Base-by-base conservation (phyloP, 2,888 invertebrate species). In the Stenichneumon culpator region DNA sequence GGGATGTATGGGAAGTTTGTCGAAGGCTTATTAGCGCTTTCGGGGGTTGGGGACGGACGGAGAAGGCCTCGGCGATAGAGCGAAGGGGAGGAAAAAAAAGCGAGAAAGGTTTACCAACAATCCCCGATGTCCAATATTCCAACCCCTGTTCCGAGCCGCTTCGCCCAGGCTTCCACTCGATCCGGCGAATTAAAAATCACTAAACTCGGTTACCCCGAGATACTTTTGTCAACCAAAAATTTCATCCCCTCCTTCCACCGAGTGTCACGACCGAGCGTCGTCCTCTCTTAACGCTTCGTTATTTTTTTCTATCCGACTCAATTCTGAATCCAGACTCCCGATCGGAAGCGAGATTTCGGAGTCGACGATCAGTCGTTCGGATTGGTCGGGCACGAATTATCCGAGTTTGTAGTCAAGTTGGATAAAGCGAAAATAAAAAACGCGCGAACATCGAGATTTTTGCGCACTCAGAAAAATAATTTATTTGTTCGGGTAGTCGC, bases 21-120 rank as follows among this genome's bases (percentile, higher is more conserved):
- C 89, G 89, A 90, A 90, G 91, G 90, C 93, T 93, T 93, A 93
- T 93, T 92, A 93, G 92, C 90, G 92, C 92, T 92, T 91, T 91
- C 89, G 90, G 91, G 91, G 88, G 52, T 19, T 32, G 7, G 68
- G 67, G 36, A 67, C 19, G 16, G 70, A 79, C 16, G n/a, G 57
- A 68, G 19, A 86, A 84, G 82, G 77, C 67, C 83, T 57, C 79
- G 7, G 52, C 50, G 5, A 75, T 67, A 57, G 44, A n/a, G 44
- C 67, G 5, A 75, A 77, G 65, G 44, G 79, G 52, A 39, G 47
- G 74, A 54, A 50, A 75, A 68, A 54, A 50, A 75, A 70, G 79
- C 44, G 74, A 74, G 63, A 78, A 75, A 47, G 6, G n/a, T 65
- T 52, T 68, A 65, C 79, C 69, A 52, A 60, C 65, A 36, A 65